phyloP scores from a whole-genome alignment of 1,140 invertebrate species.

The Amyelois transitella region DNA sequence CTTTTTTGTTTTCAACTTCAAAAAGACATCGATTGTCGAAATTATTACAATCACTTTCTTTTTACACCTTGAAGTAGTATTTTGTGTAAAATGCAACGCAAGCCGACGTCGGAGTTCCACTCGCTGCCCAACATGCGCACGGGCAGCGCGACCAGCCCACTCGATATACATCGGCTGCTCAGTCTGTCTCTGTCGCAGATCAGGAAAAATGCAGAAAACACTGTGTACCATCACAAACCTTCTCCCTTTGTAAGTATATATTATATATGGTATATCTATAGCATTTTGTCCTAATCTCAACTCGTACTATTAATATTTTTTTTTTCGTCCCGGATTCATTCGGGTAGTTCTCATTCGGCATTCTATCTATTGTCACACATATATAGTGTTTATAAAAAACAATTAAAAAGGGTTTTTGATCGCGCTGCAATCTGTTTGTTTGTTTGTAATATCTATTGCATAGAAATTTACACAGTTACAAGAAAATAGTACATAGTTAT shows the following conservation, averaged over 20 bases:
- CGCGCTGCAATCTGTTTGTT: too few species aligned
- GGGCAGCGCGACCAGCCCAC: conserved; percentile 9
- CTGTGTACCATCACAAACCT: conserved; percentile 42
- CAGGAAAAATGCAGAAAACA: conserved; percentile 24
- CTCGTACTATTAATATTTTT: too few species aligned
- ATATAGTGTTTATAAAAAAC: too few species aligned
- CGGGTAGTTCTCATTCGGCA: too few species aligned
- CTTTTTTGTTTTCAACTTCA: neutral
- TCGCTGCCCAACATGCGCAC: conserved; percentile 30
- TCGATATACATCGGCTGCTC: conserved; percentile 28
- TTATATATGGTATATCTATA: neutral
- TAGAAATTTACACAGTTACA: too few species aligned
- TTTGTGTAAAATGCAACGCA: conserved; percentile 1
- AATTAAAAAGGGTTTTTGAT: too few species aligned
- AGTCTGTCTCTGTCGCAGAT: conserved; percentile 48
- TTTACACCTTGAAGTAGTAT: neutral
- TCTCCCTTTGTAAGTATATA: conserved; percentile 44
- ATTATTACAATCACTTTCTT: neutral
- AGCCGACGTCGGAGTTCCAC: conserved; percentile 17
- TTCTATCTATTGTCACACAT: too few species aligned
- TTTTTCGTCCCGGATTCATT: too few species aligned
- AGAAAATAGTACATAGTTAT: too few species aligned
- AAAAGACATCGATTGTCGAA: neutral
- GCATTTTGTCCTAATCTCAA: too few species aligned
- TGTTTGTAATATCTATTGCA: too few species aligned